phyloP scores from a whole-genome alignment of 2,888 invertebrate genomes.

The Paralinhomoeus sp. region DNA sequence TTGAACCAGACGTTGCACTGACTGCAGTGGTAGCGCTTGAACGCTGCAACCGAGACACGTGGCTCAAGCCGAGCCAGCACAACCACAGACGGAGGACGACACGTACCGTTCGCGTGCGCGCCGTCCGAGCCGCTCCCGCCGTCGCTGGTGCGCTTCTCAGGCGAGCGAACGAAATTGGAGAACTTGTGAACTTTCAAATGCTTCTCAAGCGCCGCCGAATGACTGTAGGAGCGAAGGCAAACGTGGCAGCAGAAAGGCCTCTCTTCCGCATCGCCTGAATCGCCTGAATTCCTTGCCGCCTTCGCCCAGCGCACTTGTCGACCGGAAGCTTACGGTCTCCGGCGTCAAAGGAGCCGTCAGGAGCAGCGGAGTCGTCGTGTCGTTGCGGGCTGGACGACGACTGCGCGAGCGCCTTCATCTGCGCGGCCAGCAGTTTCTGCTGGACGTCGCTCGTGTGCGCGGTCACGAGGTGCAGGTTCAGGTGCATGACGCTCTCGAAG shows the following conservation, averaged over 20 bases:
- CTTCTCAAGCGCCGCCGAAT: slow-evolving; percentile 22
- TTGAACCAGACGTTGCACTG: slow-evolving; percentile 17
- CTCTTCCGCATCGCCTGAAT: slow-evolving; percentile 31
- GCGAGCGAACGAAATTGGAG: slow-evolving; percentile 6
- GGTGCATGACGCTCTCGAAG: slow-evolving; percentile 26
- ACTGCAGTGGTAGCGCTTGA: slow-evolving; percentile 19
- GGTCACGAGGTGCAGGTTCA: slow-evolving; percentile 32
- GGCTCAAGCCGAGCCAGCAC: neutral
- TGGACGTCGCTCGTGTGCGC: slow-evolving; percentile 19
- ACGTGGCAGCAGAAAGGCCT: slow-evolving; percentile 22
- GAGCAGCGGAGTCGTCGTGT: too few species aligned
- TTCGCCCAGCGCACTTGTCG: too few species aligned
- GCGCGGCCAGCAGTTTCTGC: neutral
- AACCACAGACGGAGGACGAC: neutral
- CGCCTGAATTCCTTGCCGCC: slow-evolving; percentile 34
- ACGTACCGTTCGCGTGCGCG: neutral
- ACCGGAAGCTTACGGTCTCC: too few species aligned
- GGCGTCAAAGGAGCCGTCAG: too few species aligned
- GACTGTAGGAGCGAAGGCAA: slow-evolving; percentile 25
- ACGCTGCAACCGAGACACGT: too few species aligned
- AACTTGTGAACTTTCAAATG: slow-evolving; percentile 22
- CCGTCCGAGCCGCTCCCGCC: neutral
- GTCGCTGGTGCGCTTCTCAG: slow-evolving; percentile 1
- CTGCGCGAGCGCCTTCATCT: neutral
- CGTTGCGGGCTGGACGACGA: neutral